Evolutionary conservation across 92 coral and sea anemone species (phyloP).

Genomic region (Actinernus sp.): DNA sequence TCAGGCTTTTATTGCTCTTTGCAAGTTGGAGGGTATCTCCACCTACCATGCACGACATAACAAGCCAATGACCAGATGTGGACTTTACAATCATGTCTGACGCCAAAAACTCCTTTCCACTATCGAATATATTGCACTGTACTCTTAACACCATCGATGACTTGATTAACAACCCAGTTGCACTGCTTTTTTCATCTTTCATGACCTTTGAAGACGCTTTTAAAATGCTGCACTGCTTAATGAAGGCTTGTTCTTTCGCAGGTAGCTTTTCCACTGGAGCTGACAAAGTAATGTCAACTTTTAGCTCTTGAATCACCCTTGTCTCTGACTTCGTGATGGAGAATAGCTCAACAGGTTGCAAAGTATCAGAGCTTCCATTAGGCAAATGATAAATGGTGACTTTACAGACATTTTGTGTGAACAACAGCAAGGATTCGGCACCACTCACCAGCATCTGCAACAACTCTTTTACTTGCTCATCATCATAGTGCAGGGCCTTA

Average conservation of each 20-base stretch:
- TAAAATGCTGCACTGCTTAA: constrained; percentile 60
- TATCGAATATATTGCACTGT: constrained; percentile 7
- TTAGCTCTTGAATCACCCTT: constrained; percentile 16
- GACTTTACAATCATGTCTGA: background rate
- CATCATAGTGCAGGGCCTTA: constrained; percentile 64
- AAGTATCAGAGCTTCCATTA: constrained; percentile 13
- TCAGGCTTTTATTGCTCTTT: constrained; percentile 42
- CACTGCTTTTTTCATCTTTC: background rate
- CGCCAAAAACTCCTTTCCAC: constrained; percentile 29
- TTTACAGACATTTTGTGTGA: constrained; percentile 76
- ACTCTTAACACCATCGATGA: constrained; percentile 48
- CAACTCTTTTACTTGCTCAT: constrained; percentile 56
- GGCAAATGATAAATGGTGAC: constrained; percentile 68
- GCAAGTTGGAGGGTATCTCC: constrained; percentile 46
- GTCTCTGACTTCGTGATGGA: constrained; percentile 59
- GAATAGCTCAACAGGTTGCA: constrained; percentile 50
- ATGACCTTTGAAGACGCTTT: constrained; percentile 52
- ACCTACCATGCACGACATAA: constrained; percentile 72
- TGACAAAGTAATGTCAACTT: constrained; percentile 40
- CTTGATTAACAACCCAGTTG: background rate
- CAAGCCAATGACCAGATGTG: constrained; percentile 59
- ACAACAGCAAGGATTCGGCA: constrained; percentile 76
- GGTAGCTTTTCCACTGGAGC: constrained; percentile 25
- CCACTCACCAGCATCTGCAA: constrained; percentile 55
- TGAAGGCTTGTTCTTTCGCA: constrained; percentile 43